Percentiles rank a stretch among this genome's conserved stretches.
Conservation (phyloP, 2,888 invertebrate species). For the Phyllotreta striolata region DNA sequence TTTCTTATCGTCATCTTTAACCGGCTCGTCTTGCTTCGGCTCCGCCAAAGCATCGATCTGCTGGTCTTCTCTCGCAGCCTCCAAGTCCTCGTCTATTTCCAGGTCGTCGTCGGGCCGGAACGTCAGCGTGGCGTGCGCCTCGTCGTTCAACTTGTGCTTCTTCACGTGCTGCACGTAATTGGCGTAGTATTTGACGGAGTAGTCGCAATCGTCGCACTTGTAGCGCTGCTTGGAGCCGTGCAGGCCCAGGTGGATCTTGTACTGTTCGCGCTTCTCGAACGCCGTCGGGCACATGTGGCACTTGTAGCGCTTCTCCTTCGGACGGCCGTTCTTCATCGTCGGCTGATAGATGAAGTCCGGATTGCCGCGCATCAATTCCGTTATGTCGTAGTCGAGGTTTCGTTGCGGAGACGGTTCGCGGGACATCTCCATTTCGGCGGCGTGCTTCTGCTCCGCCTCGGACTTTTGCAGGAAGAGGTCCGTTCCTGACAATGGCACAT, state of each 20-base stretch:
- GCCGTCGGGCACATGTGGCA: constrained; percentile 88
- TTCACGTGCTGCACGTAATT: constrained; percentile 84
- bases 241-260: constrained; percentile 80
- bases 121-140: constrained; percentile 67
- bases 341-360: constrained; percentile 81
- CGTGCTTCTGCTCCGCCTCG: constrained; percentile 65
- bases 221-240: constrained; percentile 87
- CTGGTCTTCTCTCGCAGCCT: constrained; percentile 52
- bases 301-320: constrained; percentile 81
- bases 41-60: constrained; percentile 69
- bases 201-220: constrained; percentile 85
- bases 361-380: constrained; percentile 75
- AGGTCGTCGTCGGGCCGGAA: constrained; percentile 39
- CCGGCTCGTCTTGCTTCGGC: constrained; percentile 60
- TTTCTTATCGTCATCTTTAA: constrained; percentile 63
- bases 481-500: constrained; percentile 71
- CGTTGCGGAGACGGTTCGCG: constrained; percentile 34
- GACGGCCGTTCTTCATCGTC: constrained; percentile 75
- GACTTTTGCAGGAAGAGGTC: constrained; percentile 72
- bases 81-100: constrained; percentile 52
- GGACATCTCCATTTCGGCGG: constrained; percentile 60
- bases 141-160: constrained; percentile 78
- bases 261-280: constrained; percentile 85
- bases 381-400: constrained; percentile 73
- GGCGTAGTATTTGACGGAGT: constrained; percentile 86